Evolutionary conservation across 2,797 vertebrate species (phyloP), one percentile per base, ranked within the genome.

Genomic region (Coendou prehensilis): DNA sequence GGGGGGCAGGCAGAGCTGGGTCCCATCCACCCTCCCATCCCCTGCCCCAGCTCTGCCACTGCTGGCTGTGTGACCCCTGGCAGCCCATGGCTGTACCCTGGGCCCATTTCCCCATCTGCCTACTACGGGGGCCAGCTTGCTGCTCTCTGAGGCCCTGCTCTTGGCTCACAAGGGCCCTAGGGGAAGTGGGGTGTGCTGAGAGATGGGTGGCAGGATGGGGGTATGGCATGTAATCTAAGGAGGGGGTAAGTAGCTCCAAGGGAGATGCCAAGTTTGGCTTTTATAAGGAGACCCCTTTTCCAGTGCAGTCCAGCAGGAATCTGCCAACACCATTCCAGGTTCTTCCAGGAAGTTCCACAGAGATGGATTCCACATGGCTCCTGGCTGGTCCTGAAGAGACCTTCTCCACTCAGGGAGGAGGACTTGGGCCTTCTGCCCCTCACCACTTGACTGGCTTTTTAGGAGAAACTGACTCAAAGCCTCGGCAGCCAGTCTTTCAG

Each of bases 241-340:
- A n/a, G 37, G 22, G 13, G 8, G 47, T 9, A 45, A 50, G 30
- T 22, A 28, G 37, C 33, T 76, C 61, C 11, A 47, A 67, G 50
- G 22, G 1, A 10, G 14, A 18, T 5, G 11, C 79, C 57, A 22
- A 78, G 7, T 67, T 61, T 83, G 37, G 41, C 54, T 83, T 96
- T 69, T 79, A 8, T 80, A 83, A 94, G 69, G 69, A 96, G 83
- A 64, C 47, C 50, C 18, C 14, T 87, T 90, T 56, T 18, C 50
- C 45, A 45, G 69, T 0, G 9, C 2, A 2, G 5, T 54, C 61
- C 67, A 8, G 56, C 61, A 2, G 1, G n/a, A 33, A 47, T 71
- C 79, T 54, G 52, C 33, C 26, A 23, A 69, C 47, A 3, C 56
- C 71, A 18, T 9, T 30, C 67, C 11, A n/a, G 76, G 20, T 76